These are phyloP conservation scores for Turnix velox DNA, from an alignment of 2,113 vertebrate species.

Conservation along the genomic window DNA sequence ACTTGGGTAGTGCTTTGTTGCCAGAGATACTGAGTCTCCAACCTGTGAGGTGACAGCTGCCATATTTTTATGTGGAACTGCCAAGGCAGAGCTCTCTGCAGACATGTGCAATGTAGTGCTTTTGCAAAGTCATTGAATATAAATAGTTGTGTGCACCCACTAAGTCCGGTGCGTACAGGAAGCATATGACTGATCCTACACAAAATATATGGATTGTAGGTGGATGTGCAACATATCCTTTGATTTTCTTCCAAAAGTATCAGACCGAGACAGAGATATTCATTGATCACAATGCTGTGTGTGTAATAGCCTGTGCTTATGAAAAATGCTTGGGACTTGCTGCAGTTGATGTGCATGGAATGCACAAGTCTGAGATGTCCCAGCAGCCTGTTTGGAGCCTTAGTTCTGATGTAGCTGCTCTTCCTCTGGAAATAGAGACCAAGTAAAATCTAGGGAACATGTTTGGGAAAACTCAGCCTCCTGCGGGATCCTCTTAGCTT, in stretches of 20 bases:
- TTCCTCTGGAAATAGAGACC: neutral
- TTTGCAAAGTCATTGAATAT: neutral
- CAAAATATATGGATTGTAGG: neutral
- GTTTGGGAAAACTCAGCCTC: neutral
- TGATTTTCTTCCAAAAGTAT: neutral
- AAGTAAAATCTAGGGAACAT: neutral
- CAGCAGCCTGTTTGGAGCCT: neutral
- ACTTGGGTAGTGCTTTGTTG: neutral
- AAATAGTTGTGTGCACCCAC: neutral
- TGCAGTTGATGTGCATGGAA: neutral
- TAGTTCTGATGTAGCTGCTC: neutral
- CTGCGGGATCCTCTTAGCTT: neutral
- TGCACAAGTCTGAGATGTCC: neutral
- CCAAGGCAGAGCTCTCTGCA: neutral
- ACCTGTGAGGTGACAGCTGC: neutral
- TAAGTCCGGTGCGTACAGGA: neutral
- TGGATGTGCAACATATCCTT: neutral
- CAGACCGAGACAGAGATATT: neutral
- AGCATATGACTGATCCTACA: neutral
- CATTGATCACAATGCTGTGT: rapidly evolving
- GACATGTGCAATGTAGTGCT: neutral
- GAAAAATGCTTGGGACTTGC: rapidly evolving
- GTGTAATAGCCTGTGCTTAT: neutral
- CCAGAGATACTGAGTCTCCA: neutral
- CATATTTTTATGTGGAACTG: neutral